Base-by-base conservation (phyloP, 2,888 invertebrate genomes). In the Sabatieria punctata region DNA sequence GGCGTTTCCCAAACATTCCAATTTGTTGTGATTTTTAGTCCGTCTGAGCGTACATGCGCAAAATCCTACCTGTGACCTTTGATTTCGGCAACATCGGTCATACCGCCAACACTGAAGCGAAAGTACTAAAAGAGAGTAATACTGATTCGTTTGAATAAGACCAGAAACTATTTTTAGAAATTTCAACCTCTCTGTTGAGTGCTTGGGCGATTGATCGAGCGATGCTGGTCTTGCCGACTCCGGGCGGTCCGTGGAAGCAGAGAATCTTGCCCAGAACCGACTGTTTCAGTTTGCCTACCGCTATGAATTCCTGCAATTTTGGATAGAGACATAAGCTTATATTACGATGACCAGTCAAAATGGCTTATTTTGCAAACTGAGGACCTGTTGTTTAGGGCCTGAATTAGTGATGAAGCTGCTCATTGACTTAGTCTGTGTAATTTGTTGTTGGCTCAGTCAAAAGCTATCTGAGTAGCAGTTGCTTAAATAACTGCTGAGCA, bases 81-180 rank as follows among this genome's bases (percentile, higher is more conserved):
- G 61, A 99, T 95, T 75, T 99, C 97, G 0, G 97, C 95, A 13
- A 99, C 93, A 71, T 99, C 97, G 1, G 91, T 88, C 95, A 99
- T 95, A 39, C 97, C 97, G 46, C 97, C 97, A 46, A 99, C 97
- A 54, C 91, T 91, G 73, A 99, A 99, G 49, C 97, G 75, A 72
- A 91, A 97, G 74, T 97, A 97, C 74, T 93, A 67, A 30, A 55
- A 56, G 47, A 35, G n/a, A n/a, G n/a, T 48, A 52, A 51, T 41
- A 52, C n/a, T n/a, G n/a, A n/a, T n/a, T n/a, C n/a, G n/a, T n/a
- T n/a, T n/a, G n/a, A n/a, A n/a, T n/a, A n/a, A n/a, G n/a, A 49
- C 21, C 21, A 43, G n/a, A 43, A 8, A 11, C 11, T 41, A 41
- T 15, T 40, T 13, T n/a, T n/a, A n/a, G n/a, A n/a, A n/a, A n/a